Conservation (phyloP, 1,140 invertebrate species). For the Zelostemma sp. region DNA sequence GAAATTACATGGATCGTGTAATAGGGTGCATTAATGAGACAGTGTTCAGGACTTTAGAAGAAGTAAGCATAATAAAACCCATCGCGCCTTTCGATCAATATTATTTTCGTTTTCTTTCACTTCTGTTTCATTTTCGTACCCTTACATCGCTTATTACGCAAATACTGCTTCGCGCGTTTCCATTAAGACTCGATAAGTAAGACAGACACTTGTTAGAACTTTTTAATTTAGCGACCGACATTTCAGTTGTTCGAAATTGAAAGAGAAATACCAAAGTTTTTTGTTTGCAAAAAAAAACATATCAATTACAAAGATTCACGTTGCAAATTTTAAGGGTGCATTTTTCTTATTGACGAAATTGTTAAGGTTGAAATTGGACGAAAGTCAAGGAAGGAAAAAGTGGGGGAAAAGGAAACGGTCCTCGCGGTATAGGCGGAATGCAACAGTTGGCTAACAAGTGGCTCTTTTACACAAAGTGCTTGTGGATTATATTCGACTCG, state of each 20-base stretch:
- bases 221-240: neutral
- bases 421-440: constrained; percentile 18
- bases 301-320: neutral
- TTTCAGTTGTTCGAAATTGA: neutral
- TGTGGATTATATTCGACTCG: constrained; percentile 51
- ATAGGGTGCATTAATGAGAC: constrained; percentile 28
- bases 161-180: constrained; percentile 17
- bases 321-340: constrained; percentile 4
- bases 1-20: constrained; percentile 24
- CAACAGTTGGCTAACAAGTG: constrained; percentile 52
- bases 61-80: constrained; percentile 21
- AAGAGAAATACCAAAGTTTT: constrained; percentile 11
- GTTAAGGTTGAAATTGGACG: neutral
- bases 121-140: constrained; percentile 21
- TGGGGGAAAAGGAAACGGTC: constrained; percentile 32
- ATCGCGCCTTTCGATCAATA: constrained; percentile 26
- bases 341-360: constrained; percentile 21
- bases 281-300: constrained; percentile 9
- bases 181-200: constrained; percentile 14
- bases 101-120: too few species aligned
- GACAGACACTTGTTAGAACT: constrained; percentile 9
- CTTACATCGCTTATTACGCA: constrained; percentile 21
- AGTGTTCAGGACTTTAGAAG: constrained; percentile 24
- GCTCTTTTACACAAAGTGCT: constrained; percentile 50
- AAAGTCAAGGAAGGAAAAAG: neutral